Conservation (phyloP, 1,140 invertebrate genomes). For the Drosophila obscura region DNA sequence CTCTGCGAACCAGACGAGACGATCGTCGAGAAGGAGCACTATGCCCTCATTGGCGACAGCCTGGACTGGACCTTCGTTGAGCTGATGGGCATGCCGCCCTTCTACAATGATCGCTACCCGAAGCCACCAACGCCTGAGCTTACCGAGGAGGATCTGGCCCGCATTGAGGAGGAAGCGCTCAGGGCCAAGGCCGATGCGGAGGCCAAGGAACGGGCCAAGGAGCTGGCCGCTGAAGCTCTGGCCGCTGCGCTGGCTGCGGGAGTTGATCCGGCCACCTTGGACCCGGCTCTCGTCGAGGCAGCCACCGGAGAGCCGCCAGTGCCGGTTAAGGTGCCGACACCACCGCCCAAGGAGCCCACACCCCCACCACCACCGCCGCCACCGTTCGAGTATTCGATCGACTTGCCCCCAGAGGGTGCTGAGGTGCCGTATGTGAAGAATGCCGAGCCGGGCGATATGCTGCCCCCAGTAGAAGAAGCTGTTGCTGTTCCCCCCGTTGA, state of each 20-base stretch:
- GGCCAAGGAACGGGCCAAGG: slow-evolving; percentile 36
- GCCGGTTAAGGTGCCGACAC: slow-evolving; percentile 70
- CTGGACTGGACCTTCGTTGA: slow-evolving; percentile 98
- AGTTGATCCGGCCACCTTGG: slow-evolving; percentile 11
- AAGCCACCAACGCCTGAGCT: slow-evolving; percentile 82
- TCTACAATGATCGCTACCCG: slow-evolving; percentile 83
- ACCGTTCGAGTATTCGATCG: slow-evolving; percentile 84
- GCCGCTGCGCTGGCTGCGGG: slow-evolving; percentile 40
- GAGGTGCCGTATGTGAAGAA: slow-evolving; percentile 83
- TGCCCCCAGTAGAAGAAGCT: slow-evolving; percentile 74
- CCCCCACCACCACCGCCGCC: slow-evolving; percentile 80
- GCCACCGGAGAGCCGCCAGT: slow-evolving; percentile 41
- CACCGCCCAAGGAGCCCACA: slow-evolving; percentile 30
- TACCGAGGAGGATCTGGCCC: slow-evolving; percentile 80
- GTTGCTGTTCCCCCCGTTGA: slow-evolving; percentile 70
- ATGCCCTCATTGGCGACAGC: slow-evolving; percentile 98
- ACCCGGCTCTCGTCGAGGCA: slow-evolving; percentile 41
- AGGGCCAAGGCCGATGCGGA: slow-evolving; percentile 25
- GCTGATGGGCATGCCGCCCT: slow-evolving; percentile 89
- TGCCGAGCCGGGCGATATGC: slow-evolving; percentile 70
- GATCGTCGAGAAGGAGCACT: slow-evolving; percentile 98
- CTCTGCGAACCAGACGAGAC: slow-evolving; percentile 92
- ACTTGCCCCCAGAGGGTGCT: slow-evolving; percentile 84
- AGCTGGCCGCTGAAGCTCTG: slow-evolving; percentile 39
- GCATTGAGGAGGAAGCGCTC: slow-evolving; percentile 24